Evolutionary conservation across 1,140 invertebrate species (phyloP).

Genomic region (Drosophila guanche): DNA sequence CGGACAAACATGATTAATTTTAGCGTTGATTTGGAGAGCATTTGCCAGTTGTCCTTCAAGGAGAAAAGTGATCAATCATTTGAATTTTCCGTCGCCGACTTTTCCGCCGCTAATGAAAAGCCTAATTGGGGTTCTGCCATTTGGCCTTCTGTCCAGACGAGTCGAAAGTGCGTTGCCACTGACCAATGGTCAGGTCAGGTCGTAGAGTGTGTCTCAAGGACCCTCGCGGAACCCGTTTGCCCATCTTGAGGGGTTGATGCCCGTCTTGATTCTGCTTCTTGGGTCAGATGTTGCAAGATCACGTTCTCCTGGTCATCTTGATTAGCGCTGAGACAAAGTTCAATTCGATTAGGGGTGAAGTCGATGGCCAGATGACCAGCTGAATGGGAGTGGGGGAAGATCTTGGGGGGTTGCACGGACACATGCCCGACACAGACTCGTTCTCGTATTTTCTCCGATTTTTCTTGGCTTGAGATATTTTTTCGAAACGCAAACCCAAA

Average conservation of each 20-base stretch:
- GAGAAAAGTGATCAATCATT: conserved; percentile 67
- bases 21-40: conserved; percentile 34
- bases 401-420: not conserved
- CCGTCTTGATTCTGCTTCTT: conserved; percentile 21
- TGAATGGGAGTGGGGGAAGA: not conserved
- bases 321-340: conserved; percentile 47
- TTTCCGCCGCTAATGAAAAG: conserved; percentile 46
- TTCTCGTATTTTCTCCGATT: too few species aligned
- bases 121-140: conserved; percentile 75
- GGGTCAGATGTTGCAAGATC: conserved; percentile 10
- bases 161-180: conserved; percentile 32
- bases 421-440: too few species aligned
- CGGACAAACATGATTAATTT: conserved; percentile 73
- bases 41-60: conserved; percentile 32
- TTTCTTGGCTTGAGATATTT: too few species aligned
- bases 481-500: not conserved
- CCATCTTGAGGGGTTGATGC: conserved; percentile 36
- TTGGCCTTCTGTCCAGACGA: conserved; percentile 32
- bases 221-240: conserved; percentile 12
- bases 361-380: not conserved
- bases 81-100: conserved; percentile 39
- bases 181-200: conserved; percentile 55
- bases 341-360: conserved; percentile 51
- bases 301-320: conserved; percentile 43
- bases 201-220: conserved; percentile 14